phyloP scores from a whole-genome alignment of 2,888 invertebrate genomes.

The Perdita meconis region DNA sequence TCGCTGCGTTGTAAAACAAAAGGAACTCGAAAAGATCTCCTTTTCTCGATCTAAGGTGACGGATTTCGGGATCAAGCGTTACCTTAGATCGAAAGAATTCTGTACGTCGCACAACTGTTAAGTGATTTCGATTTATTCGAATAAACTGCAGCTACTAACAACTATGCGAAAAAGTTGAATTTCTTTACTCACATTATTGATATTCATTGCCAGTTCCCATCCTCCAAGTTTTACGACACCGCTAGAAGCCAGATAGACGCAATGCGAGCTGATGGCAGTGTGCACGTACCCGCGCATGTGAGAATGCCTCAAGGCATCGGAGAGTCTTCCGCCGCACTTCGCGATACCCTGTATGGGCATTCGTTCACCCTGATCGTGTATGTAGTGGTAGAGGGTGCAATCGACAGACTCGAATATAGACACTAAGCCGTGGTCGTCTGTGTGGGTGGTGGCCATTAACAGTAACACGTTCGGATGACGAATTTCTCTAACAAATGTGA shows the following conservation, averaged over 20 bases:
- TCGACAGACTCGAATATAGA: slow-evolving; percentile 78
- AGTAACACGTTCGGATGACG: slow-evolving; percentile 78
- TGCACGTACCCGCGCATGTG: slow-evolving; percentile 79
- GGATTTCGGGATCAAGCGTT: no score
- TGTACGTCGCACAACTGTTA: no score
- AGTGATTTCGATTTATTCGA: no score
- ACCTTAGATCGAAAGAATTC: no score
- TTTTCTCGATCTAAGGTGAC: no score
- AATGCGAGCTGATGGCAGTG: slow-evolving; percentile 78
- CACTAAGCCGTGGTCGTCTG: slow-evolving; percentile 74
- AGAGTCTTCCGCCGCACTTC: slow-evolving; percentile 75
- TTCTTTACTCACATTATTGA: slow-evolving; percentile 64
- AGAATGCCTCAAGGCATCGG: slow-evolving; percentile 76
- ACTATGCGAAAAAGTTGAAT: not conserved
- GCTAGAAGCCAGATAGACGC: slow-evolving; percentile 75
- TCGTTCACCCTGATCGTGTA: slow-evolving; percentile 78
- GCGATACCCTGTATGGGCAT: slow-evolving; percentile 75
- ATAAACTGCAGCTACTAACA: not conserved
- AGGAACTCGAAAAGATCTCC: no score
- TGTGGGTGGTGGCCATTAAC: slow-evolving; percentile 77
- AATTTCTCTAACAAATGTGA: slow-evolving; percentile 70
- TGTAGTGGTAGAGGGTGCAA: slow-evolving; percentile 77
- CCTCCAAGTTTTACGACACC: slow-evolving; percentile 78
- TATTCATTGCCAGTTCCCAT: slow-evolving; percentile 76
- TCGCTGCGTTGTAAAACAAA: no score